Percentiles rank a stretch among this genome's conserved stretches.
phyloP scores from a whole-genome alignment of 2,113 vertebrate species.

The Prinia subflava region DNA sequence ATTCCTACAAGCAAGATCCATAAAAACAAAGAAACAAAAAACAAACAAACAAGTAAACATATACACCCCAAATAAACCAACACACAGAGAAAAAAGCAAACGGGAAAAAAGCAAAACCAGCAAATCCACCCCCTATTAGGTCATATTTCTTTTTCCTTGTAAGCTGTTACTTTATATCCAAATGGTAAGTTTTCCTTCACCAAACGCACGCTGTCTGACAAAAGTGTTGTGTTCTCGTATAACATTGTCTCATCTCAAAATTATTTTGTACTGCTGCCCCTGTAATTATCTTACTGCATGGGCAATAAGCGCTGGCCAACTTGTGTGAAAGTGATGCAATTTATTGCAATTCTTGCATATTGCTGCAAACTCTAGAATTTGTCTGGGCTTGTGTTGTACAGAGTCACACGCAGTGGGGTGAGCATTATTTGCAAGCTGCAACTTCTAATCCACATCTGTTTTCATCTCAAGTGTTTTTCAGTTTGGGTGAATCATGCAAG shows the following conservation, averaged over 20 bases:
- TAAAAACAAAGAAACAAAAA: not conserved
- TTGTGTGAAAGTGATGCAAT: constrained; percentile 44
- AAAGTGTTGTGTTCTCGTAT: not conserved
- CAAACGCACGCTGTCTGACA: rapidly evolving
- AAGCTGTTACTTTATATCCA: not conserved
- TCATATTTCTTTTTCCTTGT: not conserved
- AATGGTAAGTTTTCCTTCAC: not conserved
- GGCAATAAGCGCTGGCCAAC: not conserved
- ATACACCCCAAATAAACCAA: not conserved
- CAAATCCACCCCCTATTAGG: not conserved
- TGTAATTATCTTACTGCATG: not conserved
- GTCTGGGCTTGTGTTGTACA: constrained; percentile 24
- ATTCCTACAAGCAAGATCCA: not conserved
- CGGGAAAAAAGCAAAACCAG: rapidly evolving
- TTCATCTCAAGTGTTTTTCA: not conserved
- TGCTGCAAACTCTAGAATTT: constrained; percentile 1
- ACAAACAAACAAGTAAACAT: not conserved
- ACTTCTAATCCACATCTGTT: rapidly evolving
- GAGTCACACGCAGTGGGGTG: not conserved
- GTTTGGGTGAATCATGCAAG: not conserved
- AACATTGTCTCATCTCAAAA: not conserved
- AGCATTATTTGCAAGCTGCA: not conserved
- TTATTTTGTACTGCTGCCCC: not conserved
- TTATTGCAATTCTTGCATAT: constrained; percentile 33
- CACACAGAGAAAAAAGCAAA: not conserved